Evolutionary conservation across 35 echinoderm and acorn worm genomes (phyloP).

Genomic region (Diadema setosum): DNA sequence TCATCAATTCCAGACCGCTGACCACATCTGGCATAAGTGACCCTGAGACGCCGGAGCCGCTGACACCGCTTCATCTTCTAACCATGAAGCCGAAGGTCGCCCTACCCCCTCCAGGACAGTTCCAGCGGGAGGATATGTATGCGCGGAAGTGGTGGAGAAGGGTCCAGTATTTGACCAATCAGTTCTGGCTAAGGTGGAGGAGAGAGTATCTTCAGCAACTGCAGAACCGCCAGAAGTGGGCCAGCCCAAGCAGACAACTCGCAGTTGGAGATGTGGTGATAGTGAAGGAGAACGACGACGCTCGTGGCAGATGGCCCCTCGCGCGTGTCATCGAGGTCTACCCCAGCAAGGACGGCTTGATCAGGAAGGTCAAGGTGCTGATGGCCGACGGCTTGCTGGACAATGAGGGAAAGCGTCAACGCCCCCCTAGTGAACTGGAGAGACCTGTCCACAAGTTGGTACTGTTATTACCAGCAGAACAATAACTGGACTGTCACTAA

Average conservation of each 20-base stretch:
- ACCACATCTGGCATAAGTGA: background rate
- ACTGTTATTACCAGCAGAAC: too few relatives aligned
- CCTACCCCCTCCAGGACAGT: constrained; percentile 59
- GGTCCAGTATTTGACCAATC: constrained; percentile 40
- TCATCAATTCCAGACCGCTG: constrained; percentile 37
- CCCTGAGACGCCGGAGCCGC: constrained; percentile 17
- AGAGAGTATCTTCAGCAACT: constrained; percentile 24
- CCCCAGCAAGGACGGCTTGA: too few relatives aligned
- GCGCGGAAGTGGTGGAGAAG: constrained; percentile 33
- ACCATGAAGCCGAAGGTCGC: constrained; percentile 63
- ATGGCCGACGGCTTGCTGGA: too few relatives aligned
- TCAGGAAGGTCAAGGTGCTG: too few relatives aligned
- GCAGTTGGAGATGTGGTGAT: constrained; percentile 52
- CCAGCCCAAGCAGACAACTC: background rate
- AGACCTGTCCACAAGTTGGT: too few relatives aligned
- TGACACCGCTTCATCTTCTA: constrained; percentile 43
- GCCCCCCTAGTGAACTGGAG: too few relatives aligned
- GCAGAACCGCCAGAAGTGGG: constrained; percentile 31
- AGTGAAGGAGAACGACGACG: too few relatives aligned
- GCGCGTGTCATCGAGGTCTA: too few relatives aligned
- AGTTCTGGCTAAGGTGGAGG: constrained; percentile 59
- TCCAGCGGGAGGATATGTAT: constrained; percentile 42
- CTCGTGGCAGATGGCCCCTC: too few relatives aligned
- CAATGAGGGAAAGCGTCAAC: too few relatives aligned
- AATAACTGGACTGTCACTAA: too few relatives aligned